phyloP scores from a whole-genome alignment of 2,797 vertebrate species.

The Halcyon smyrnensis region DNA sequence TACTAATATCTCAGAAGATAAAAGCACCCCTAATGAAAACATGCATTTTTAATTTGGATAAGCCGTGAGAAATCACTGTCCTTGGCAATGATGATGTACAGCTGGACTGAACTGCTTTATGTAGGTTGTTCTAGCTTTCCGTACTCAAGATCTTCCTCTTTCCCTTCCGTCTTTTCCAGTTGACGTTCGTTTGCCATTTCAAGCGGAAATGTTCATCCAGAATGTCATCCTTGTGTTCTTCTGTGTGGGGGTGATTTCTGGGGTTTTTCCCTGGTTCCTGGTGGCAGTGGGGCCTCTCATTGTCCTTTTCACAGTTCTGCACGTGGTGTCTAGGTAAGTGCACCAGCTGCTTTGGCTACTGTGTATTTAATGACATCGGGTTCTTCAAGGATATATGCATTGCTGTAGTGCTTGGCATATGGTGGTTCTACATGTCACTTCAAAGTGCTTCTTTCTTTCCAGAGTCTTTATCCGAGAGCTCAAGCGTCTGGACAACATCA shows the following conservation, averaged over 20 bases:
- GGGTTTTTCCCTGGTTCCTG: slow-evolving; percentile 92
- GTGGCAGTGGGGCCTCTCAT: slow-evolving; percentile 88
- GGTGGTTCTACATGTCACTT: not conserved
- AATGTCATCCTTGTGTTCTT: slow-evolving; percentile 93
- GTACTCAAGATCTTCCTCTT: not conserved
- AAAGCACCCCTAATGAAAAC: not conserved
- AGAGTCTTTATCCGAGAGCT: slow-evolving; percentile 92
- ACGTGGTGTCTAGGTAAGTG: slow-evolving; percentile 85
- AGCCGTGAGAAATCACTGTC: not conserved
- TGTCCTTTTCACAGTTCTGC: slow-evolving; percentile 85
- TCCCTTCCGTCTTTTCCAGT: slow-evolving; percentile 74
- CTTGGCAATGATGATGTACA: not conserved
- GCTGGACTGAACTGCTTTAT: not conserved
- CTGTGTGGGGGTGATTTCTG: slow-evolving; percentile 88
- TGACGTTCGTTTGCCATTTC: slow-evolving; percentile 91
- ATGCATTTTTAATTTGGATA: not conserved
- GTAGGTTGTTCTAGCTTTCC: not conserved
- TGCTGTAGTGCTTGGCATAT: not conserved
- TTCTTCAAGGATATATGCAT: not conserved
- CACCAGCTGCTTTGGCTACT: not conserved
- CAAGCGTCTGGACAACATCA: slow-evolving; percentile 91
- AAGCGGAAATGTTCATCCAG: slow-evolving; percentile 95
- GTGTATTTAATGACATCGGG: too few species aligned
- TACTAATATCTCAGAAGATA: not conserved
- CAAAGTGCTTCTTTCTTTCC: not conserved